Percentiles rank a stretch among this genome's conserved stretches.
phyloP scores from a whole-genome alignment of 2,113 vertebrate genomes.

The Tylochromis polylepis region DNA sequence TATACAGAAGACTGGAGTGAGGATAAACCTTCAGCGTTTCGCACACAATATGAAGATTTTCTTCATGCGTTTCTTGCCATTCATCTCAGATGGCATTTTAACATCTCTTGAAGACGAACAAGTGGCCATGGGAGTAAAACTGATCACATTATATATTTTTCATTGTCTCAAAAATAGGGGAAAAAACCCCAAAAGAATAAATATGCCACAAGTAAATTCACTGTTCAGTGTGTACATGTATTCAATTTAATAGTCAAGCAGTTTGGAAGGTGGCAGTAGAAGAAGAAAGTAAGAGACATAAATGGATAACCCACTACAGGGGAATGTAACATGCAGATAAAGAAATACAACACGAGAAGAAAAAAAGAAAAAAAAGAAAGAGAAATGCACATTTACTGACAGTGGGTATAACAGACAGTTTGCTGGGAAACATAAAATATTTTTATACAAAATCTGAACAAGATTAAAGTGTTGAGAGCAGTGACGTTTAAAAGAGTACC shows the following conservation, averaged over 20 bases:
- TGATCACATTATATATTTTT: neutral
- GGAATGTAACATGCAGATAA: slow-evolving; percentile 20
- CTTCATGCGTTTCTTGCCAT: slow-evolving; percentile 83
- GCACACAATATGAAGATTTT: slow-evolving; percentile 54
- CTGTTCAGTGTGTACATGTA: slow-evolving; percentile 18
- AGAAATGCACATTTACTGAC: slow-evolving; percentile 42
- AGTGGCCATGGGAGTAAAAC: slow-evolving; percentile 69
- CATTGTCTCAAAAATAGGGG: neutral
- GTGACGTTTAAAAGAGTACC: slow-evolving; percentile 48
- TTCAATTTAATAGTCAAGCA: slow-evolving; percentile 27
- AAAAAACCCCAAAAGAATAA: neutral
- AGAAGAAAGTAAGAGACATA: neutral
- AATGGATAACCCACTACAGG: neutral
- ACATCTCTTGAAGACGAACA: slow-evolving; percentile 78
- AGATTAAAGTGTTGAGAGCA: slow-evolving; percentile 51
- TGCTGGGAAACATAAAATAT: slow-evolving; percentile 54
- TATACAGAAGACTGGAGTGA: slow-evolving; percentile 48
- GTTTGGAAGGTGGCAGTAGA: neutral
- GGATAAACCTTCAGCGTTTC: slow-evolving; percentile 36
- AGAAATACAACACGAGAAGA: slow-evolving; percentile 25
- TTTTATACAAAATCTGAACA: slow-evolving; percentile 57
- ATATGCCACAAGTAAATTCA: slow-evolving; percentile 28
- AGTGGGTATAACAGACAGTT: slow-evolving; percentile 43
- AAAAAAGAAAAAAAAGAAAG: slow-evolving; percentile 5
- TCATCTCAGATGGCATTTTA: slow-evolving; percentile 75